Percentiles rank a stretch among this genome's conserved stretches.
These are phyloP conservation scores for Baccha elongata DNA, from an alignment of 2,888 invertebrate species.

Conservation along the genomic window DNA sequence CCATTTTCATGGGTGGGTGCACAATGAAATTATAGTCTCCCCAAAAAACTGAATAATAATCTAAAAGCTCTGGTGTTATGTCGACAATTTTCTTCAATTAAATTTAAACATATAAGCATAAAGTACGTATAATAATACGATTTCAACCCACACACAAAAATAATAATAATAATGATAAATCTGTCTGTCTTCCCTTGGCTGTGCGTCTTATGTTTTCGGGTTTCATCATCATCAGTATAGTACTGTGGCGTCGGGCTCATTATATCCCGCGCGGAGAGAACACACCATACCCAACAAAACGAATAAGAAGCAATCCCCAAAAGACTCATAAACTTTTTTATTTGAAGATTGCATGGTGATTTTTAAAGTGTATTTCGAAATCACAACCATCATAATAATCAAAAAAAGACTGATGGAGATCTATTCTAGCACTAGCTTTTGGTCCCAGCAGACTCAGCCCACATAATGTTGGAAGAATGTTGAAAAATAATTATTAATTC, in stretches of 20 bases:
- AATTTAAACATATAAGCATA: constrained; percentile 63
- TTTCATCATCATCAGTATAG: constrained; percentile 9
- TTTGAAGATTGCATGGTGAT: constrained; percentile 46
- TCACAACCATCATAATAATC: constrained; percentile 61
- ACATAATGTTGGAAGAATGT: constrained; percentile 36
- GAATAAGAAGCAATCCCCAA: constrained; percentile 46
- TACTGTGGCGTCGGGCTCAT: constrained; percentile 15
- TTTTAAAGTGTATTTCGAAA: constrained; percentile 64
- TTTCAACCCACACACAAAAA: constrained; percentile 62
- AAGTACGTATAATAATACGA: constrained; percentile 65
- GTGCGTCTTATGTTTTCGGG: background rate
- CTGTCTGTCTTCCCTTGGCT: constrained; percentile 5
- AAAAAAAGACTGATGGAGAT: constrained; percentile 38
- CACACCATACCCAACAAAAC: constrained; percentile 9
- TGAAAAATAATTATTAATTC: constrained; percentile 69
- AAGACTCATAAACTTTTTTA: constrained; percentile 56
- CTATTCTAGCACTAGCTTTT: constrained; percentile 15
- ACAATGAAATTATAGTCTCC: constrained; percentile 52
- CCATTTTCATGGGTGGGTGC: constrained; percentile 69
- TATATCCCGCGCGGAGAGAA: background rate
- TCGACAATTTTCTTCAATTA: constrained; percentile 73
- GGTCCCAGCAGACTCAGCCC: constrained; percentile 22
- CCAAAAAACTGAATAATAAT: constrained; percentile 30
- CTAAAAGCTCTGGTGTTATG: constrained; percentile 45
- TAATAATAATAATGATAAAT: constrained; percentile 62